Percentiles rank a stretch among this genome's conserved stretches.
These are phyloP conservation scores for Phortica variegata DNA, from an alignment of 1,140 invertebrate species.

Conservation along the genomic window DNA sequence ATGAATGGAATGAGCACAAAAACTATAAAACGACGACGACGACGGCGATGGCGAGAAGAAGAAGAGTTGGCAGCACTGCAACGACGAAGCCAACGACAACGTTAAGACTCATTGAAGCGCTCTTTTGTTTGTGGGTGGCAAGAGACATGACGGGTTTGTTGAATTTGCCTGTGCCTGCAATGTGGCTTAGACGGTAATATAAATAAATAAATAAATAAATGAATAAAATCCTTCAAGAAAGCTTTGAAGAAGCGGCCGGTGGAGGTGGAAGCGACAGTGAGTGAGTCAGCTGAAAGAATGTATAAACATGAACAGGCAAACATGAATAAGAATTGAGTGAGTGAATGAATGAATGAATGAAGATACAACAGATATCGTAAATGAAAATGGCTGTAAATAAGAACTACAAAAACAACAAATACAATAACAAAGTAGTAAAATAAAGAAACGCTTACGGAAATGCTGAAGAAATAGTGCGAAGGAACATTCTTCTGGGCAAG, in stretches of 20 bases:
- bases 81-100: conserved; percentile 2
- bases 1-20: conserved; percentile 44
- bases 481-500: too few species aligned
- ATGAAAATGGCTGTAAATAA: conserved; percentile 40
- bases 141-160: too few species aligned
- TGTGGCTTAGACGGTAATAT: conserved; percentile 28
- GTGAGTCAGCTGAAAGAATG: not conserved
- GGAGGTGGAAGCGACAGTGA: not conserved
- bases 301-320: not conserved
- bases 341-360: conserved; percentile 17
- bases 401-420: conserved; percentile 17
- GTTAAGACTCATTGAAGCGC: not conserved
- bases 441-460: too few species aligned
- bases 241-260: too few species aligned
- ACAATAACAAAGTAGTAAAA: too few species aligned
- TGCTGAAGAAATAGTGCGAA: too few species aligned
- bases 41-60: conserved; percentile 2
- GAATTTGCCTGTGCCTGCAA: too few species aligned
- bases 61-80: not conserved
- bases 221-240: too few species aligned
- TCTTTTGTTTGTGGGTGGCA: too few species aligned
- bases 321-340: not conserved
- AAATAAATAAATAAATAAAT: conserved; percentile 46
- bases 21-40: conserved; percentile 30
- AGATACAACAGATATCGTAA: conserved; percentile 1